These are phyloP conservation scores for Drosophila kohkoa DNA, from an alignment of 1,140 invertebrate species.

Conservation along the genomic window DNA sequence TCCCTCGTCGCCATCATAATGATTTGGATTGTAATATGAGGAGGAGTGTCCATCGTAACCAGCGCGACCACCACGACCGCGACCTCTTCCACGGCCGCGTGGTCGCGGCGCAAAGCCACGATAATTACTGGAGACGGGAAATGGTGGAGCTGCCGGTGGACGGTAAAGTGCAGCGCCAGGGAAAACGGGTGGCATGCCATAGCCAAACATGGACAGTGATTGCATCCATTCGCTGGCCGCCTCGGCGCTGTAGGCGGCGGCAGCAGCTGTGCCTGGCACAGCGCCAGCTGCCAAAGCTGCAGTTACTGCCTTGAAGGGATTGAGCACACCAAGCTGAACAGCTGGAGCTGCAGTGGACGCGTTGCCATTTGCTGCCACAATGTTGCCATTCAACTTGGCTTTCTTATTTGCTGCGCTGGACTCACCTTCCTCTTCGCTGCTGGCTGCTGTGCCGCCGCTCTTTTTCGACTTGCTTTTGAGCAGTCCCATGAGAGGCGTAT, in stretches of 20 bases:
- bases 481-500: slow-evolving; percentile 81
- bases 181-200: slow-evolving; percentile 70
- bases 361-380: not conserved
- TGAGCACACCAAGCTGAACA: slow-evolving; percentile 29
- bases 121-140: slow-evolving; percentile 71
- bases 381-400: slow-evolving; percentile 51
- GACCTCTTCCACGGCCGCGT: slow-evolving; percentile 61
- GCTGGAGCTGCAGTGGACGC: not conserved
- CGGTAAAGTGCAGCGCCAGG: slow-evolving; percentile 69
- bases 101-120: slow-evolving; percentile 73
- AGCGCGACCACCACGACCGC: slow-evolving; percentile 55
- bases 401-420: slow-evolving; percentile 25
- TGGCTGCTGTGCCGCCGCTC: slow-evolving; percentile 12
- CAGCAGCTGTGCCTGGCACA: slow-evolving; percentile 43
- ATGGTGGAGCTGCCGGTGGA: slow-evolving; percentile 48
- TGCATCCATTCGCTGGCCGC: slow-evolving; percentile 81
- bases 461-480: slow-evolving; percentile 69
- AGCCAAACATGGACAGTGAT: slow-evolving; percentile 77
- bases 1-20: slow-evolving; percentile 61
- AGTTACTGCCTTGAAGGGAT: slow-evolving; percentile 64
- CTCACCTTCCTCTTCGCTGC: slow-evolving; percentile 59
- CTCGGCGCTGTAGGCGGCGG: slow-evolving; percentile 59
- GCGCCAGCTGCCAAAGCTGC: slow-evolving; percentile 54
- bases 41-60: slow-evolving; percentile 62
- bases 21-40: slow-evolving; percentile 68